Percentiles rank a stretch among this genome's conserved stretches.
phyloP scores from a whole-genome alignment of 2,888 invertebrate genomes.

The Drosophila pseudotakahashii region DNA sequence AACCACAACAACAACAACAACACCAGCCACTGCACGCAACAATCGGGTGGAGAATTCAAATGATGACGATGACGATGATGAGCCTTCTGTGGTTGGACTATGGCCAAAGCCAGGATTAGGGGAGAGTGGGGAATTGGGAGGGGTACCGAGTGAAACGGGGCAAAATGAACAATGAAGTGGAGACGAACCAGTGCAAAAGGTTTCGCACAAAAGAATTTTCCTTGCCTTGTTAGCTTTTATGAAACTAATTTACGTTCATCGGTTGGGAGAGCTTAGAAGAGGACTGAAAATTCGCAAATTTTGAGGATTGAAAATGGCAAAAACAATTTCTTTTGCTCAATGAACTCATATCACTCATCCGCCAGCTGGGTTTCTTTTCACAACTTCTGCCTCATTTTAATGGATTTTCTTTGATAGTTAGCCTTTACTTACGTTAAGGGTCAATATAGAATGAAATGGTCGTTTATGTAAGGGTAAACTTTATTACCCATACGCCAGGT shows the following conservation, averaged over 20 bases:
- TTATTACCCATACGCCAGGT: constrained; percentile 16
- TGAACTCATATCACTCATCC: constrained; percentile 8
- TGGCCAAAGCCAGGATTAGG: background rate
- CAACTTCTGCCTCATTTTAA: background rate
- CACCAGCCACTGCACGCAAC: constrained; percentile 18
- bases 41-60: constrained; percentile 21
- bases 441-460: constrained; percentile 8
- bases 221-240: constrained; percentile 40
- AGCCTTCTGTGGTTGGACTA: constrained; percentile 19
- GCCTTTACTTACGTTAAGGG: background rate
- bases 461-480: background rate
- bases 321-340: background rate
- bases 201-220: constrained; percentile 33
- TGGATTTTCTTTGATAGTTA: background rate
- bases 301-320: constrained; percentile 16
- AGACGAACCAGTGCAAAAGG: constrained; percentile 12
- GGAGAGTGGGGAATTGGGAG: background rate
- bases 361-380: constrained; percentile 1
- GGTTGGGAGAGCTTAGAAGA: constrained; percentile 4
- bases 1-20: constrained; percentile 17
- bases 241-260: constrained; percentile 40
- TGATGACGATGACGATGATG: constrained; percentile 39
- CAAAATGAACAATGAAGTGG: constrained; percentile 10
- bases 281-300: constrained; percentile 1
- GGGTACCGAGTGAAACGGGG: background rate